Base-by-base conservation (phyloP, 64 coral and sea anemone genomes). In the Actinia equina region DNA sequence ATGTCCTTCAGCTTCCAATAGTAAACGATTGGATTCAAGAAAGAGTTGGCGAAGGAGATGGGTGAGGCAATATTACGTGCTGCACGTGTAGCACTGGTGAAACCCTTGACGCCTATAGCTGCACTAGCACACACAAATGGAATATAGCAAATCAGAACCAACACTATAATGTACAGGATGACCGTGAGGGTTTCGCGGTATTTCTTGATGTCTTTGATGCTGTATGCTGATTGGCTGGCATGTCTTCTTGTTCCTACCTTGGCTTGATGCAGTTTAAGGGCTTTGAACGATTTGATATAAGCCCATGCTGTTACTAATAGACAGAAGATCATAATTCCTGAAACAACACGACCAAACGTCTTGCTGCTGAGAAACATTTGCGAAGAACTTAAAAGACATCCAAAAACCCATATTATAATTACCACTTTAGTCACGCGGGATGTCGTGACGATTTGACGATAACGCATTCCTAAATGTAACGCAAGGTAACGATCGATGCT, bases 401-500 rank as follows among this genome's bases (percentile, higher is more conserved):
- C 78, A 52, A 81, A 27, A 5, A 44, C 78, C 78, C 78, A 81
- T 52, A 81, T 17, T 8, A 17, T 44, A 2, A 81, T 27, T 0
- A 81, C 4, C 10, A 41, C 17, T 81, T 52, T 81, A 41, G 6
- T 52, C 17, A 81, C 78, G 78, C 78, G 78, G 22, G 42, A 81
- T 44, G 41, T 43, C 37, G 89, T 91, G 2, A 91, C 70, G 3
- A 86, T 57, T 7, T 77, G 17, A 19, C 83, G 83, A 19, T 91
- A 79, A 22, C 67, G 59, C 16, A 77, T 57, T 46, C 89, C 37
- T n/a, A 86, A 54, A 44, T 76, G 7, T 22, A 91, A 58, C 3
- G 89, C 89, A 60, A 86, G 83, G 69, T 80, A 91, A 77, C 83
- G 67, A 25, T 91, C 89, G 41, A 91, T 44, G 42, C 89, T 91